Base-by-base conservation (phyloP, 2,888 invertebrate genomes). In the Eumacrocentrus americanus region DNA sequence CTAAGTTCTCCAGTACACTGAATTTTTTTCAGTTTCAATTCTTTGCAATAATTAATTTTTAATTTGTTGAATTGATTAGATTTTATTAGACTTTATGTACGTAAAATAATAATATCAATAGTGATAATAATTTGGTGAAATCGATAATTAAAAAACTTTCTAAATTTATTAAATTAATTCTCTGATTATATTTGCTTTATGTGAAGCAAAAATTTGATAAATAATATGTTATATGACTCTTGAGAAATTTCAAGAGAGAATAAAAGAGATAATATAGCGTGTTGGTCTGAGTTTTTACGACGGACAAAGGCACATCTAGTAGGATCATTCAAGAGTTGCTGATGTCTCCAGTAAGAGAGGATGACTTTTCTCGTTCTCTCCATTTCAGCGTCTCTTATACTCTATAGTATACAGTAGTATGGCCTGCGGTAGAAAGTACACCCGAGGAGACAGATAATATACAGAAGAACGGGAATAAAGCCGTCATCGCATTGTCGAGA, bases 401-500 rank as follows among this genome's bases (percentile, higher is more conserved):
- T 14, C n/a, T n/a, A n/a, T n/a, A n/a, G n/a, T n/a, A n/a, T n/a
- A n/a, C n/a, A n/a, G n/a, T n/a, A n/a, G n/a, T n/a, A n/a, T 23
- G 18, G 37, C 14, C 25, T 42, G 23, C 22, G 40, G 42, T n/a
- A 16, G 38, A 23, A 37, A 51, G 22, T 53, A 53, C 29, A 42
- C 7, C 22, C 3, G 16, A 3, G 40, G 16, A 53, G 53, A 42
- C 53, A 53, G 40, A 53, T 53, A 53, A 42, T 53, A 40, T 40
- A 53, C 53, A 20, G 38, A 16, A 53, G 25, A 16, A 53, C 53
- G 11, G 25, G 53, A 53, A 42, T 53, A 53, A 25, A 53, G 16
- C 53, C 22, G 42, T 53, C 53, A 53, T 53, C 29, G 25, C 38
- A 53, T 53, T 53, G 53, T 38, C 23, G 25, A 53, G 42, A 42